These are phyloP conservation scores for Coreoperca whiteheadi DNA, from an alignment of 2,113 vertebrate genomes.

Conservation along the genomic window DNA sequence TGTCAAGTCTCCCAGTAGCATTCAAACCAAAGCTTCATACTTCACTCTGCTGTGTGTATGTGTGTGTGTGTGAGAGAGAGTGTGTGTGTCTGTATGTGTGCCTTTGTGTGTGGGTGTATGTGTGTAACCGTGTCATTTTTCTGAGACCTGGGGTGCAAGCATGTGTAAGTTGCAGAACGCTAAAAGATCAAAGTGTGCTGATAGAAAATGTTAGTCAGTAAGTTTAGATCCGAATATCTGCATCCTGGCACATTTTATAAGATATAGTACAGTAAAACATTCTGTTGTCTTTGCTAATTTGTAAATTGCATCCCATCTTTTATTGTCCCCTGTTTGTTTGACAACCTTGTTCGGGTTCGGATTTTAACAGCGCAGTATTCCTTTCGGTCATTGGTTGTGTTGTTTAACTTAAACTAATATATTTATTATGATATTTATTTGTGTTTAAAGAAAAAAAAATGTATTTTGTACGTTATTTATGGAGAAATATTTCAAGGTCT, in stretches of 20 bases:
- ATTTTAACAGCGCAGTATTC: slow-evolving; percentile 84
- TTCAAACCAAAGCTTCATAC: slow-evolving; percentile 85
- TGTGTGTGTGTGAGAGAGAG: slow-evolving; percentile 27
- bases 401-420: slow-evolving; percentile 85
- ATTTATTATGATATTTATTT: slow-evolving; percentile 89
- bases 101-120: slow-evolving; percentile 19
- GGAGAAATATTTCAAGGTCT: slow-evolving; percentile 74
- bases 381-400: slow-evolving; percentile 77
- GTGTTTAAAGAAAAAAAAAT: slow-evolving; percentile 78
- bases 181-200: slow-evolving; percentile 60
- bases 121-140: slow-evolving; percentile 43
- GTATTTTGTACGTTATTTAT: slow-evolving; percentile 89
- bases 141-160: slow-evolving; percentile 58
- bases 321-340: slow-evolving; percentile 57
- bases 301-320: slow-evolving; percentile 61
- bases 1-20: slow-evolving; percentile 82
- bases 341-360: slow-evolving; percentile 83
- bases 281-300: slow-evolving; percentile 53
- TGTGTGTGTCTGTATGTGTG: slow-evolving; percentile 22
- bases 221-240: slow-evolving; percentile 31
- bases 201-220: slow-evolving; percentile 22
- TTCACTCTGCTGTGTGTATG: slow-evolving; percentile 64
- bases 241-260: slow-evolving; percentile 35
- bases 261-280: slow-evolving; percentile 47
- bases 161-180: slow-evolving; percentile 56